These are phyloP conservation scores for Panagrolaimus sp. DNA, from an alignment of 1,140 invertebrate genomes.

Conservation along the genomic window DNA sequence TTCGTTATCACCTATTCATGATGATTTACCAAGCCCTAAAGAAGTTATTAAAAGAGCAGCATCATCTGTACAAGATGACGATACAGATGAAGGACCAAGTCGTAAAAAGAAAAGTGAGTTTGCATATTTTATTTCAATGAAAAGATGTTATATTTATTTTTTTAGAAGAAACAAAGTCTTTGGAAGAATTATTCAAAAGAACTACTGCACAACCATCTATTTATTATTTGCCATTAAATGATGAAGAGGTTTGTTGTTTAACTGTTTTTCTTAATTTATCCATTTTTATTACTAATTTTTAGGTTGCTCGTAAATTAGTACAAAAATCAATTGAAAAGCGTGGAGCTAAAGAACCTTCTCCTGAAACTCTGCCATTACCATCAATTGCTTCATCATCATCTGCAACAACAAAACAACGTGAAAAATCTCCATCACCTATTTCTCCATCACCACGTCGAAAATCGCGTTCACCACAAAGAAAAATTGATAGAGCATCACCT, in stretches of 20 bases:
- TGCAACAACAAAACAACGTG: too few species aligned
- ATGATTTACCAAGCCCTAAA: too few species aligned
- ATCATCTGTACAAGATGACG: neutral
- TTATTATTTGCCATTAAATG: constrained; percentile 1
- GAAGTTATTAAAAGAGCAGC: too few species aligned
- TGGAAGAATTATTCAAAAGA: neutral
- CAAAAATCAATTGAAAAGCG: neutral
- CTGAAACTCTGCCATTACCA: too few species aligned
- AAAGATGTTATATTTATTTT: too few species aligned
- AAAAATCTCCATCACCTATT: too few species aligned
- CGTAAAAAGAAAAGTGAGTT: neutral
- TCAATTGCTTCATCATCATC: too few species aligned
- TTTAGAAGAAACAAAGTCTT: neutral
- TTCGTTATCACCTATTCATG: too few species aligned
- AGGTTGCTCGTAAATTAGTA: neutral
- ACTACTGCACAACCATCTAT: neutral
- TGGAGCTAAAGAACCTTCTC: neutral
- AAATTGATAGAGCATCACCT: too few species aligned
- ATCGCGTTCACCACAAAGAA: too few species aligned
- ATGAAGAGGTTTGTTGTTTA: neutral
- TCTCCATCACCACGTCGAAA: too few species aligned
- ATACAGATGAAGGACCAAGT: neutral
- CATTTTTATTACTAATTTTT: neutral
- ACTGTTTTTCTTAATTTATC: too few species aligned
- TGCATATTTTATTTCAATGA: neutral